A percentile compares a stretch with the other conserved stretches of the same genome.
Conservation (phyloP, 2,888 invertebrate genomes). For the Heliconius ethilla region DNA sequence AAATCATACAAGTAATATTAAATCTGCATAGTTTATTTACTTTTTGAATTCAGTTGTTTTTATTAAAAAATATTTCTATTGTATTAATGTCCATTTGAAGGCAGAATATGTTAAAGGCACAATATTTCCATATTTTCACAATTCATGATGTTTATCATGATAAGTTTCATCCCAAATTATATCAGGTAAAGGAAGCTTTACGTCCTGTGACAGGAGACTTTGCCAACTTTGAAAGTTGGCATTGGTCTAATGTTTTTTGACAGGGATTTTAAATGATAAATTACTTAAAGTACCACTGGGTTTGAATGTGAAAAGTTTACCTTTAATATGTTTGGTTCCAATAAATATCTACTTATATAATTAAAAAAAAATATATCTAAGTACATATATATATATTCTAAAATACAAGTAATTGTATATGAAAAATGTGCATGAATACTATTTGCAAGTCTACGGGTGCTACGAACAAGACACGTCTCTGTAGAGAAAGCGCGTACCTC, state of each 20-base stretch:
- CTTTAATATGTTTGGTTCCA: background rate
- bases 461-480: background rate
- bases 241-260: background rate
- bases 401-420: background rate
- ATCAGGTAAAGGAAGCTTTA: background rate
- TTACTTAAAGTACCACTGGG: background rate
- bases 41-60: too few species aligned
- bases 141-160: too few species aligned
- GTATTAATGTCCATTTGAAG: too few species aligned
- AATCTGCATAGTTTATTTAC: too few species aligned
- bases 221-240: background rate
- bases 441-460: constrained; percentile 10
- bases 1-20: too few species aligned
- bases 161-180: background rate
- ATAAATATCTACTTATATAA: background rate
- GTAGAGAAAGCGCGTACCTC: background rate
- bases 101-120: too few species aligned
- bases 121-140: too few species aligned
- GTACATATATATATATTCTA: background rate
- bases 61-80: too few species aligned
- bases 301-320: background rate
- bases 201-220: background rate
- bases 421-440: constrained; percentile 2
- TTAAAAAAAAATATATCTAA: background rate
- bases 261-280: background rate